A percentile compares a stretch with the other conserved stretches of the same genome.
These are phyloP conservation scores for Aeoliscus strigatus DNA, from an alignment of 2,797 vertebrate species.

Conservation along the genomic window DNA sequence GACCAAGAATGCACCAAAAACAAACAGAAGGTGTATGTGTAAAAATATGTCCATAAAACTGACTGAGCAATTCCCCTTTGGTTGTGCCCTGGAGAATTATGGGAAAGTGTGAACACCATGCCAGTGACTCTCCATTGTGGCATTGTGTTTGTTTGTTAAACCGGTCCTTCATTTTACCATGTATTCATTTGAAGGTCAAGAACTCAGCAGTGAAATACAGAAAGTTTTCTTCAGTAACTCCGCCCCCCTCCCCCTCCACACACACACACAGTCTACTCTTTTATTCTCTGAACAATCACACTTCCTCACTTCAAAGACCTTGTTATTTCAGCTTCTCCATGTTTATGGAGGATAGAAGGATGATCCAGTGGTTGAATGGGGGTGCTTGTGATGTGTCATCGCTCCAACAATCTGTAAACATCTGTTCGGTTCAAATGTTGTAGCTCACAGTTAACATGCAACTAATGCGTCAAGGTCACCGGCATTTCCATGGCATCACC, in stretches of 20 bases:
- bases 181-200: slow-evolving; percentile 51
- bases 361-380: slow-evolving; percentile 13
- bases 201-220: slow-evolving; percentile 25
- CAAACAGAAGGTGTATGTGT: slow-evolving; percentile 35
- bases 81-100: slow-evolving; percentile 28
- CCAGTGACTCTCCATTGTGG: slow-evolving; percentile 39
- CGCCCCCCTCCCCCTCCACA: too few relatives aligned
- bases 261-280: slow-evolving; percentile 19
- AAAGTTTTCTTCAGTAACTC: slow-evolving; percentile 29
- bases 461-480: slow-evolving; percentile 20
- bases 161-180: slow-evolving; percentile 36
- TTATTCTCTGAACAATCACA: slow-evolving; percentile 55
- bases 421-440: slow-evolving; percentile 11
- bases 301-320: slow-evolving; percentile 64
- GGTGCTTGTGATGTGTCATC: slow-evolving; percentile 31
- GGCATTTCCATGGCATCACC: slow-evolving; percentile 55
- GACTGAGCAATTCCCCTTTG: slow-evolving; percentile 42
- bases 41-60: slow-evolving; percentile 46
- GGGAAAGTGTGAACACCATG: slow-evolving; percentile 48
- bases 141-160: slow-evolving; percentile 25
- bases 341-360: slow-evolving; percentile 38
- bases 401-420: slow-evolving; percentile 36
- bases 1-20: slow-evolving; percentile 25
- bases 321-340: slow-evolving; percentile 70
- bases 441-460: slow-evolving; percentile 16